A percentile compares a stretch with the other conserved stretches of the same genome.
phyloP scores from a whole-genome alignment of 2,888 invertebrate species.

The Cotesia congregata region DNA sequence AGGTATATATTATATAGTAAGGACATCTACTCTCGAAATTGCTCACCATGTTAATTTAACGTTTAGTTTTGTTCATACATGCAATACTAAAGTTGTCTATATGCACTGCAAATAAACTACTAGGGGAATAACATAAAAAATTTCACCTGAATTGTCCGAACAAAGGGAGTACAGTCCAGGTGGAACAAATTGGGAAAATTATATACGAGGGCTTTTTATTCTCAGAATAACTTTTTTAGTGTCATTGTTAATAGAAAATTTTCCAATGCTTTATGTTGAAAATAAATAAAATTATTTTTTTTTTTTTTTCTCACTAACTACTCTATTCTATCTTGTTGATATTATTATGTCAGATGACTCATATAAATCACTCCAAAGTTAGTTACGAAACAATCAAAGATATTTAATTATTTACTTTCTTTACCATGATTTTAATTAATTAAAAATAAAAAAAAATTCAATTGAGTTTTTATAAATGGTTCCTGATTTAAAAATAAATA shows the following conservation, averaged over 20 bases:
- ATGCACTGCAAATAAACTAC: background rate
- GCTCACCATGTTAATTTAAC: background rate
- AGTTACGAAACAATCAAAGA: background rate
- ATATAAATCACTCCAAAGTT: background rate
- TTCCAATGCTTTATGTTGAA: background rate
- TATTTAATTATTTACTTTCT: background rate
- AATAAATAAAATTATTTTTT: background rate
- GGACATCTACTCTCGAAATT: background rate
- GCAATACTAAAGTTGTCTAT: slow-evolving; percentile 9
- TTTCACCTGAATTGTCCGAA: slow-evolving; percentile 9
- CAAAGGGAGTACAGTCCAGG: slow-evolving; percentile 21
- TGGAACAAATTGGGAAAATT: slow-evolving; percentile 23
- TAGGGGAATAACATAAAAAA: background rate
- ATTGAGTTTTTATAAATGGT: background rate
- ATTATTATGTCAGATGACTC: background rate
- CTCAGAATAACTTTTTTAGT: background rate
- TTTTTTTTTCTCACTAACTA: background rate
- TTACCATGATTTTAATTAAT: background rate
- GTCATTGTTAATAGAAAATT: background rate
- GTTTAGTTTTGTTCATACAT: background rate
- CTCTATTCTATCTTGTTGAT: background rate
- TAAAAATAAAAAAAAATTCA: background rate
- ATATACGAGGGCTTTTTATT: slow-evolving; percentile 7
- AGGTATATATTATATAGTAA: background rate
- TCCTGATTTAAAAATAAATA: background rate